These are phyloP conservation scores for Amyelois transitella DNA, from an alignment of 1,140 invertebrate species.

Conservation along the genomic window DNA sequence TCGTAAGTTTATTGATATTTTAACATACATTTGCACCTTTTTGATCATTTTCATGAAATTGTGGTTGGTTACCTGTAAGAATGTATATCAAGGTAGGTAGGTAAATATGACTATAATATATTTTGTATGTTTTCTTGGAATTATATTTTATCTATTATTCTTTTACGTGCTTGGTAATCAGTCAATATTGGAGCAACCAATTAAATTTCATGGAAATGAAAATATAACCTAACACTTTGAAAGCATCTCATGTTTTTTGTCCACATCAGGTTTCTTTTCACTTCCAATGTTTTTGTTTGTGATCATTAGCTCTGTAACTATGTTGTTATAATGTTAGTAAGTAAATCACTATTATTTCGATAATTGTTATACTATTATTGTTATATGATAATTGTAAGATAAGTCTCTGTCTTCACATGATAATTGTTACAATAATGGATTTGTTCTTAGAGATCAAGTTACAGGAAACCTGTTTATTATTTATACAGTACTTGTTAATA, in stretches of 20 bases:
- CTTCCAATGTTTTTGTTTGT: not conserved
- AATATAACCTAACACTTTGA: not conserved
- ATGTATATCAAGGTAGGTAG: too few relatives aligned
- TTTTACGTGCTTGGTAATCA: not conserved
- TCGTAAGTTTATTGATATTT: slow-evolving; percentile 50
- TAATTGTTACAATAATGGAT: too few relatives aligned
- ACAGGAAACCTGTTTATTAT: too few relatives aligned
- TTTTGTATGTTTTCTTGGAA: too few relatives aligned
- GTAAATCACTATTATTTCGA: not conserved
- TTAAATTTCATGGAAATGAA: not conserved
- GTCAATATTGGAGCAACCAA: not conserved
- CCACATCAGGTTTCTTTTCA: not conserved
- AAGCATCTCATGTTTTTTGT: not conserved
- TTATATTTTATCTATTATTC: not conserved
- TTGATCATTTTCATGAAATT: not conserved
- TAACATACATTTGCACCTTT: not conserved
- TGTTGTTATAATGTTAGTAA: not conserved
- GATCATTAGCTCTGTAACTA: not conserved
- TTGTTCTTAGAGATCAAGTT: too few relatives aligned
- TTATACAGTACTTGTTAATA: too few relatives aligned
- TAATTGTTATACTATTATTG: too few relatives aligned
- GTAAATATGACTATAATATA: not conserved
- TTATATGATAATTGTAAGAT: too few relatives aligned
- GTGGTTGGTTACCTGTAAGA: not conserved
- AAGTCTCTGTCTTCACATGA: too few relatives aligned